A percentile compares a stretch with the other conserved stretches of the same genome.
Conservation (phyloP, 1,140 invertebrate genomes). For the Planococcus citri region DNA sequence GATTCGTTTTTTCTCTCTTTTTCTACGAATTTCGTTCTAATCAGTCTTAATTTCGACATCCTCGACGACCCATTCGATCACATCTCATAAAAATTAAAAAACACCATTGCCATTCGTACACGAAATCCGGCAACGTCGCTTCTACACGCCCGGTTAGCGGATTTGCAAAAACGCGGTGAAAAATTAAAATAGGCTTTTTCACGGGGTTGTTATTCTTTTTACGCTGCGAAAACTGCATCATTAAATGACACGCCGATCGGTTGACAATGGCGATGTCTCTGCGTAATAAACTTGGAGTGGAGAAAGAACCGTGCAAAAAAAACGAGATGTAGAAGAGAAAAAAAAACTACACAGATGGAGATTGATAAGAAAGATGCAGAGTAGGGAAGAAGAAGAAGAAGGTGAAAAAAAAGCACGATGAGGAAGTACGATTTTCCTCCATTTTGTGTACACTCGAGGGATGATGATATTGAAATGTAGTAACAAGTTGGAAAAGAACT, state of each 20-base stretch:
- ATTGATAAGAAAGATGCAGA: not conserved
- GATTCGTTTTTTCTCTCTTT: too few relatives aligned
- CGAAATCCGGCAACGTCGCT: conserved; percentile 4
- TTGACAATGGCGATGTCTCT: too few relatives aligned
- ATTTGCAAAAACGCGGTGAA: not conserved
- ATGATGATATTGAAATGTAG: conserved; percentile 7
- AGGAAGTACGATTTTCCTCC: not conserved
- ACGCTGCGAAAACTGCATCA: not conserved
- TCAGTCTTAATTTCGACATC: too few relatives aligned
- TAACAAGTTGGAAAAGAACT: conserved; percentile 7
- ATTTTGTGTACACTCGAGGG: conserved; percentile 1
- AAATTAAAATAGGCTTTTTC: not conserved
- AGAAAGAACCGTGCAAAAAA: not conserved
- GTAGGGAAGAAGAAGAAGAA: not conserved
- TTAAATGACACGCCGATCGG: conserved; percentile 1
- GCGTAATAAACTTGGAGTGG: not conserved
- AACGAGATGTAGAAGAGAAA: too few relatives aligned
- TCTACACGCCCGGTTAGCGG: too few relatives aligned
- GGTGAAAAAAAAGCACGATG: not conserved
- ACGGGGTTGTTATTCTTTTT: not conserved
- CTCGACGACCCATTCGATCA: too few relatives aligned
- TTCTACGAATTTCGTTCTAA: too few relatives aligned
- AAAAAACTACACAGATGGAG: too few relatives aligned
- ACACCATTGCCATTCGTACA: too few relatives aligned
- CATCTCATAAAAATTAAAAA: too few relatives aligned